Evolutionary conservation across 2,888 invertebrate genomes (phyloP).

Genomic region (Melipona bicolor): DNA sequence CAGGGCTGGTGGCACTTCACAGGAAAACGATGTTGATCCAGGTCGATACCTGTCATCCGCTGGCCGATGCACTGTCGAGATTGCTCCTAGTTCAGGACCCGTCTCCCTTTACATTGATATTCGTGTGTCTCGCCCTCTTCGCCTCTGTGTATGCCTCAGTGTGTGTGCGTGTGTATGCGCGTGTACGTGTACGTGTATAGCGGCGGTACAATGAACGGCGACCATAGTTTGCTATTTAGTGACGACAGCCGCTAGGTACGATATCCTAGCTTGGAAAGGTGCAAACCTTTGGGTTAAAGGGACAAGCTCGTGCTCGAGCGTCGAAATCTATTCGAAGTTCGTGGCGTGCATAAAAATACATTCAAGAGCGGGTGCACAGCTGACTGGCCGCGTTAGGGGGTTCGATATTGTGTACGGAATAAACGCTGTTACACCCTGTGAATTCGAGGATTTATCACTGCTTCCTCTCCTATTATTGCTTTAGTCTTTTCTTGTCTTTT

Average conservation of each 20-base stretch:
- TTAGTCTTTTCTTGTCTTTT: no score
- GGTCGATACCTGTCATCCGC: slow-evolving; percentile 74
- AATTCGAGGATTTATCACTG: no score
- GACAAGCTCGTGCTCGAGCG: slow-evolving; percentile 4
- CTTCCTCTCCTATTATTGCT: no score
- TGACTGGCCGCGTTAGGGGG: background rate
- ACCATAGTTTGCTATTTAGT: slow-evolving; percentile 38
- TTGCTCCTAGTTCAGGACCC: slow-evolving; percentile 67
- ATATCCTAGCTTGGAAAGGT: slow-evolving; percentile 49
- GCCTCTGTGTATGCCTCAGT: background rate
- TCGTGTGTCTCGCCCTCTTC: slow-evolving; percentile 59
- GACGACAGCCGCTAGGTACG: slow-evolving; percentile 32
- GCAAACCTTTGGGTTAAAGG: slow-evolving; percentile 29
- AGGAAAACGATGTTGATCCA: slow-evolving; percentile 76
- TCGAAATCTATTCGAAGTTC: background rate
- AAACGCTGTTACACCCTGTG: no score
- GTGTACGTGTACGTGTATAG: background rate
- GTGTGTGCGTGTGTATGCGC: no score
- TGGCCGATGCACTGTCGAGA: slow-evolving; percentile 70
- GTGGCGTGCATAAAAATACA: background rate
- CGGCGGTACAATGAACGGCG: slow-evolving; percentile 54
- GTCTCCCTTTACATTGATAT: slow-evolving; percentile 70
- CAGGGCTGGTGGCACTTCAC: slow-evolving; percentile 70
- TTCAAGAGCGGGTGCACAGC: no score
- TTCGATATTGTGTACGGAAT: no score